Conservation (phyloP, 2,888 invertebrate genomes). For the Meiosimyza decipiens region DNA sequence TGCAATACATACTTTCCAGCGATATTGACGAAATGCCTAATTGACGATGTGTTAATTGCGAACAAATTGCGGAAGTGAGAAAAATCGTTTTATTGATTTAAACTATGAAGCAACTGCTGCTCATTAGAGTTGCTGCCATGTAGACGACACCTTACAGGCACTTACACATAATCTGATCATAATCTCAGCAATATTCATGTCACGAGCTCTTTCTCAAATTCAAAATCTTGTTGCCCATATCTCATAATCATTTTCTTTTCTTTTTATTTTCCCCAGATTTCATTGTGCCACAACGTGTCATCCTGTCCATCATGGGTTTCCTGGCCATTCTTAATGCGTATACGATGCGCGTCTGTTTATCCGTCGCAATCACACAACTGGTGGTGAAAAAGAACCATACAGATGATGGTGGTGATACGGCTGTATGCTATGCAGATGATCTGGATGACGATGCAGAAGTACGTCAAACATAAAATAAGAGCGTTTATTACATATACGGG, state of each 20-base stretch:
- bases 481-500: neutral
- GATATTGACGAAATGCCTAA: too few species aligned
- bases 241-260: neutral
- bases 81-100: too few species aligned
- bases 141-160: neutral
- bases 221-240: neutral
- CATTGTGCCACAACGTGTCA: slow-evolving; percentile 72
- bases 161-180: neutral
- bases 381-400: slow-evolving; percentile 64
- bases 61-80: too few species aligned
- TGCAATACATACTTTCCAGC: too few species aligned
- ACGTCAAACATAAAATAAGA: slow-evolving; percentile 29
- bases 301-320: slow-evolving; percentile 78
- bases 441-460: slow-evolving; percentile 43
- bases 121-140: too few species aligned
- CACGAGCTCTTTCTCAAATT: neutral
- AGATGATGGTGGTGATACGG: slow-evolving; percentile 42
- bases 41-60: too few species aligned
- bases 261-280: slow-evolving; percentile 53
- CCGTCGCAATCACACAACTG: slow-evolving; percentile 79
- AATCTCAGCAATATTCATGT: neutral
- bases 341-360: slow-evolving; percentile 79
- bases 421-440: slow-evolving; percentile 56
- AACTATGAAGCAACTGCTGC: too few species aligned
- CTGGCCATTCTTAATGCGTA: slow-evolving; percentile 79